Base-by-base conservation (phyloP, 1,140 invertebrate species). In the Pogonomyrmex barbatus region DNA sequence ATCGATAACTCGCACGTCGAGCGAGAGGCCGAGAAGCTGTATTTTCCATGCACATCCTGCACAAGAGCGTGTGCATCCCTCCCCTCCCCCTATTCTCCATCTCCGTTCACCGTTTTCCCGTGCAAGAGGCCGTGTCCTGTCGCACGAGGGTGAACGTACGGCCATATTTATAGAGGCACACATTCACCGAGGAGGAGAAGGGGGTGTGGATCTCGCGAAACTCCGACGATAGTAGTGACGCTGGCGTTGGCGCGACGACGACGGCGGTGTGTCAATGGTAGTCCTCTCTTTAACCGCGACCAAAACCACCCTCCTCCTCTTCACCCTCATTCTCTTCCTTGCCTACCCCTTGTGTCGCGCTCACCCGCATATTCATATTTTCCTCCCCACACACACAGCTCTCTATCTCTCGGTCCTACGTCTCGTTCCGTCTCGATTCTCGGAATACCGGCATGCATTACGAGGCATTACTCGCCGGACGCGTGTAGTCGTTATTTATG, bases 1-100 rank as follows among this genome's bases (percentile, higher is more conserved):
- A 87, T 91, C 90, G 90, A 91, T 91, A 91, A 91, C 87, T 91
- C 76, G 87, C 14, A 47, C 45, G 70, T 82, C 81, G 89, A 71
- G 58, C 54, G 82, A 83, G 82, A 87, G 68, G 54, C 77, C 4
- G 52, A 47, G 52, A 47, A 36, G 62, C 75, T 63, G 30, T 86
- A 89, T 86, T 86, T 87, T 62, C 65, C 52, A 79, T 88, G 62
- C 84, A 12, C 10, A 73, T 86, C 47, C 79, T 78, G 60, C 75
- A 58, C 75, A 76, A 24, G 73, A 24, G 24, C 24, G 24, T 54
- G 58, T 87, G 52, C 58, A 50, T 87, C 45, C 39, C 8, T 2
- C 30, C 42, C 14, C 39, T 8, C 36, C 12, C 12, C 12, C 2
- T 39, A 1, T 10, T 33, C 36, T 17, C 17, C 5, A 17, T n/a